Evolutionary conservation across 92 coral and sea anemone species (phyloP).

Genomic region (Porites evermanni): DNA sequence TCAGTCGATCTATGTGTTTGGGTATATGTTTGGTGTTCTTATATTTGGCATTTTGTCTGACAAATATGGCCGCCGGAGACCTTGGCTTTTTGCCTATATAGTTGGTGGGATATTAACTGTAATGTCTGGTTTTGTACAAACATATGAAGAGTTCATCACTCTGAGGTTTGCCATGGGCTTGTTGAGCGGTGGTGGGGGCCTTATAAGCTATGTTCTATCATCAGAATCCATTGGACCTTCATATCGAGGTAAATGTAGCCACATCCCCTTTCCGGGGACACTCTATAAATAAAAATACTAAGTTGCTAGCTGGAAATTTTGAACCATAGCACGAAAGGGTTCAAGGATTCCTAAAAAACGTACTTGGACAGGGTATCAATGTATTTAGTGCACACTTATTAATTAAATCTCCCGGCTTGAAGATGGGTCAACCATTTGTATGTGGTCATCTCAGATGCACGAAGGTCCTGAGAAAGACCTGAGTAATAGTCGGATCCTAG

Average conservation of each 20-base stretch:
- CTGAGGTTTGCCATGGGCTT: constrained; percentile 77
- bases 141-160: constrained; percentile 67
- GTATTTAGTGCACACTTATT: no score
- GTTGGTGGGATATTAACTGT: constrained; percentile 50
- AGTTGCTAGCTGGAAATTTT: no score
- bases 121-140: constrained; percentile 76
- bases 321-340: no score
- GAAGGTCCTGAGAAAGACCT: no score
- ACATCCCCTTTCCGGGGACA: no score
- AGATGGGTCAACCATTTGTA: no score
- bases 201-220: constrained; percentile 71
- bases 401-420: no score
- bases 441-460: no score
- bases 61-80: constrained; percentile 76
- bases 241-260: constrained; percentile 64
- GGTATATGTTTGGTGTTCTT: constrained; percentile 80
- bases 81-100: constrained; percentile 62
- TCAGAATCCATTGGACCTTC: constrained; percentile 85
- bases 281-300: no score
- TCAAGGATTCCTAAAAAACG: no score
- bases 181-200: constrained; percentile 73
- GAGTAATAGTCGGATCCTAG: no score
- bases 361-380: no score
- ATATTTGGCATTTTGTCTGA: constrained; percentile 77
- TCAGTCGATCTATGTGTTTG: constrained; percentile 84